Percentiles rank a stretch among this genome's conserved stretches.
Conservation (phyloP, 2,113 vertebrate species). For the Tyrannus savana region DNA sequence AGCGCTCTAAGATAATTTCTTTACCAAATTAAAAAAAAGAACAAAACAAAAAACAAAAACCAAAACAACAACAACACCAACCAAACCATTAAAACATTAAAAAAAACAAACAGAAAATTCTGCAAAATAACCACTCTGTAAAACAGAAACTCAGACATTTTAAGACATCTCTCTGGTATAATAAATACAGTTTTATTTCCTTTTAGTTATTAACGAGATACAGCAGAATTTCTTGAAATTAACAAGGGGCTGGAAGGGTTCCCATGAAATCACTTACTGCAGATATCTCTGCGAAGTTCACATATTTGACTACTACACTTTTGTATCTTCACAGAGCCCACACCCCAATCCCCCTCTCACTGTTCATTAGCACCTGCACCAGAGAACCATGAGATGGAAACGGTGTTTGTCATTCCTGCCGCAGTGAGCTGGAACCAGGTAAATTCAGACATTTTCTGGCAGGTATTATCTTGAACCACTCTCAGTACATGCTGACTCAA, state of each 20-base stretch:
- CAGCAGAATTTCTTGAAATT: not conserved
- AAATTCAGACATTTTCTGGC: not conserved
- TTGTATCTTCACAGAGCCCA: not conserved
- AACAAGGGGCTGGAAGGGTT: not conserved
- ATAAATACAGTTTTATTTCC: not conserved
- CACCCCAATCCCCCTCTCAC: not conserved
- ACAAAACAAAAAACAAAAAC: not conserved
- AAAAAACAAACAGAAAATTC: not conserved
- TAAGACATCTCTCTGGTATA: not conserved
- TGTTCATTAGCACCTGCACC: not conserved
- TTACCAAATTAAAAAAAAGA: not conserved
- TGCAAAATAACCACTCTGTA: not conserved
- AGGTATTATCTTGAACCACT: not conserved
- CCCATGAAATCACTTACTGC: not conserved
- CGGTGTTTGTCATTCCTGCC: rapidly evolving
- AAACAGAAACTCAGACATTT: not conserved
- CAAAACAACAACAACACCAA: too few species aligned
- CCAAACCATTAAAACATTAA: not conserved
- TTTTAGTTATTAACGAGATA: not conserved
- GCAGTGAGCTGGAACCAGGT: not conserved
- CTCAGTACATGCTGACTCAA: not conserved
- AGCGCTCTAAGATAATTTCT: not conserved
- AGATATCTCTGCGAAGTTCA: not conserved
- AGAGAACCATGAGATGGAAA: not conserved
- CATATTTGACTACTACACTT: not conserved